Base-by-base conservation (phyloP, 2,113 vertebrate genomes). In the Anoplopoma fimbria region DNA sequence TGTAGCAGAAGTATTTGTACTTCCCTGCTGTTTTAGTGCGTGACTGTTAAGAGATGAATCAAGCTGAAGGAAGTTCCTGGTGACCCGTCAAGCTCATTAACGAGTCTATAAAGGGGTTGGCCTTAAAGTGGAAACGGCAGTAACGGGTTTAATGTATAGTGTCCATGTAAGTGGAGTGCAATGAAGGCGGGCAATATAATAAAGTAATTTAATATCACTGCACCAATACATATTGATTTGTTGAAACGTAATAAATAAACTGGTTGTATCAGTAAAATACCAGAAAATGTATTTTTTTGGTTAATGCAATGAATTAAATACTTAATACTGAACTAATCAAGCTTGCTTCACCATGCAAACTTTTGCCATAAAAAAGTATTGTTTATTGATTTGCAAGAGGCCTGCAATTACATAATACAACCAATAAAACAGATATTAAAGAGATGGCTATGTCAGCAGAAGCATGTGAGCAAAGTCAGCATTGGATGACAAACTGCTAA, bases 111-210 rank as follows among this genome's bases (percentile, higher is more conserved):
- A 69, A 67, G 4, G 4, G 34, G 34, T 25, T n/a, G 58, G 10
- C 1, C 21, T 57, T 75, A 77, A 51, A 6, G 53, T 60, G 40
- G 38, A 25, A 49, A 60, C 4, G 10, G 69, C 27, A 81, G 60
- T 75, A 38, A 81, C 69, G 38, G 55, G 67, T 81, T 75, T 38
- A 82, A 74, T 67, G 71, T 77, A 82, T 57, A 83, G 47, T 5
- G 7, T 2, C 69, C 36, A 10, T 68, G 34, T 70, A n/a, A 31
- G 62, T 31, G 36, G n/a, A 86, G 47, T 69, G 71, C 68, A 70
- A 70, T 60, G 77, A 84, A 71, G 69, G 45, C 82, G 87, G 82
- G 82, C 85, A 87, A 84, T 81, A 84, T 27, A n/a, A 69, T 71
- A 34, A 62, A 17, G 25, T 57, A 1, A 13, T 29, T 38, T 29